Conservation (phyloP, 2,797 vertebrate genomes). For the Pangasius mekongensis region DNA sequence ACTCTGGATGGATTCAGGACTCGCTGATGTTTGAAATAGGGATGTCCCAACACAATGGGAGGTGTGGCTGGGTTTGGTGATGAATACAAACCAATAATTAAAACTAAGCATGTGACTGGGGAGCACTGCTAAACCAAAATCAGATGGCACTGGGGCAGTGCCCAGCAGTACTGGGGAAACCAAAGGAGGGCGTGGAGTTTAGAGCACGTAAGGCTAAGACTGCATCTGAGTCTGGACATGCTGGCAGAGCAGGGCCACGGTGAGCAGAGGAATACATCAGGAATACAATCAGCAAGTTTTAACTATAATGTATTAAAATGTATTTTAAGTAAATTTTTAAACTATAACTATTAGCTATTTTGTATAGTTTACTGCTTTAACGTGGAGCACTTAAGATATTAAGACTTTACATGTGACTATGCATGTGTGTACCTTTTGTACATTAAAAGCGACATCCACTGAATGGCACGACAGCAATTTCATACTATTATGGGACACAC, state of each 20-base stretch:
- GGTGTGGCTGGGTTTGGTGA: background rate
- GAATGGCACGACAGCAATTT: background rate
- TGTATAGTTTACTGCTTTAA: conserved; percentile 9
- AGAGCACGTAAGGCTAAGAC: background rate
- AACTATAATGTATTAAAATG: background rate
- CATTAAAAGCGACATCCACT: background rate
- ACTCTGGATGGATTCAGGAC: background rate
- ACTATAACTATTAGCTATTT: background rate
- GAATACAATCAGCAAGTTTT: conserved; percentile 17
- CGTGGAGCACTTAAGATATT: background rate
- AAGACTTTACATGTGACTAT: background rate
- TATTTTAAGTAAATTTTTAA: background rate
- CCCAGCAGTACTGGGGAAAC: too few species aligned
- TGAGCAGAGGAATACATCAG: background rate
- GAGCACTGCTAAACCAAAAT: background rate
- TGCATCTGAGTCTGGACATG: background rate
- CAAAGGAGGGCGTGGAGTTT: background rate
- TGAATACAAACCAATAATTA: background rate
- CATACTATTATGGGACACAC: background rate
- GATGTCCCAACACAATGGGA: background rate
- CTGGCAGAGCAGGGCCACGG: background rate
- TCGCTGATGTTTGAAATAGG: background rate
- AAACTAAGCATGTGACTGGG: background rate
- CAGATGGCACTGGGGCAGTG: background rate
- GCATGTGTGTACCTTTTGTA: conserved; percentile 12